phyloP scores from a whole-genome alignment of 2,888 invertebrate genomes.

The Sarcophaga subvicina region DNA sequence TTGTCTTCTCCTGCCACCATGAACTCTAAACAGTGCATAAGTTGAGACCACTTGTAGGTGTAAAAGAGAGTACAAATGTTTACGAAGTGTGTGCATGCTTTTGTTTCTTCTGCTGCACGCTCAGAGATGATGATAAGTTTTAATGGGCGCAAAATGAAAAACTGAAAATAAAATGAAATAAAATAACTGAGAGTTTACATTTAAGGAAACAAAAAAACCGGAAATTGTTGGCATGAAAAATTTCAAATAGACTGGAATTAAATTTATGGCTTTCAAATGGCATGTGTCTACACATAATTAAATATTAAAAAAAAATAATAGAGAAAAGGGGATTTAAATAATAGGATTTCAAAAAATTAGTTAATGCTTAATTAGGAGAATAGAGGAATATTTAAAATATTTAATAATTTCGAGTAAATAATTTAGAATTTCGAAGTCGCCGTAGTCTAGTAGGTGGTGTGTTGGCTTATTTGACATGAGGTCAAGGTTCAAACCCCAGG shows the following conservation, averaged over 20 bases:
- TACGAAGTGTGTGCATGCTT: not conserved
- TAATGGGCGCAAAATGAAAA: slow-evolving; percentile 12
- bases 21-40: not conserved
- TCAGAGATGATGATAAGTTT: slow-evolving; percentile 25
- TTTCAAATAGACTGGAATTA: not conserved
- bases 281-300: not conserved
- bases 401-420: too few species aligned
- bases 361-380: too few species aligned
- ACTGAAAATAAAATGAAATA: not conserved
- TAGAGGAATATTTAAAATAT: too few species aligned
- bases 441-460: too few species aligned
- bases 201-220: slow-evolving; percentile 22
- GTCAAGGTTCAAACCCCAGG: too few species aligned
- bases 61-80: not conserved
- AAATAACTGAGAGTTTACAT: slow-evolving; percentile 9
- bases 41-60: not conserved
- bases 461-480: too few species aligned
- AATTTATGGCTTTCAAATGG: not conserved
- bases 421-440: too few species aligned
- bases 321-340: too few species aligned
- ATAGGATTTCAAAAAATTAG: too few species aligned
- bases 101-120: not conserved
- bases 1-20: not conserved
- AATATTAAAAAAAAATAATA: too few species aligned
- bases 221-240: slow-evolving; percentile 23